A percentile compares a stretch with the other conserved stretches of the same genome.
phyloP scores from a whole-genome alignment of 2,797 vertebrate genomes.

The Mormyrus hasselquistii region DNA sequence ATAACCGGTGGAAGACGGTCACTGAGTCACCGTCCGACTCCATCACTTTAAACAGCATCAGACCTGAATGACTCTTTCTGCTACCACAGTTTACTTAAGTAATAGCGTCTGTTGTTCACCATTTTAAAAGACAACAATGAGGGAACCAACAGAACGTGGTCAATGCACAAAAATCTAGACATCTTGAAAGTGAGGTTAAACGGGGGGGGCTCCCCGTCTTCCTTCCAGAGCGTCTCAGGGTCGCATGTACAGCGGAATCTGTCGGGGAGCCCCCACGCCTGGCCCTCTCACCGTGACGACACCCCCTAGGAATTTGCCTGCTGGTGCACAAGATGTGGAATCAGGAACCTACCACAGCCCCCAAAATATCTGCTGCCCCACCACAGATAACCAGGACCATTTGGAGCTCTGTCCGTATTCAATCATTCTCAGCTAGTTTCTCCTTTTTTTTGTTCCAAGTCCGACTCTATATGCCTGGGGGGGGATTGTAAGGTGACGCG shows the following conservation, averaged over 20 bases:
- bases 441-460: constrained; percentile 40
- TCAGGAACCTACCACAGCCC: constrained; percentile 13
- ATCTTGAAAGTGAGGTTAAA: neutral
- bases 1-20: neutral
- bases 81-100: neutral
- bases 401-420: constrained; percentile 56
- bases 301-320: constrained; percentile 22
- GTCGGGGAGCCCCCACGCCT: constrained; percentile 58
- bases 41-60: neutral
- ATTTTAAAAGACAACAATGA: neutral
- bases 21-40: neutral
- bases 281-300: constrained; percentile 28
- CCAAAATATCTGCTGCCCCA: constrained; percentile 6
- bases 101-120: neutral
- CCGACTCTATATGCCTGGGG: constrained; percentile 34
- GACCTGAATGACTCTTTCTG: neutral
- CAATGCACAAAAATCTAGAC: neutral
- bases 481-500: constrained; percentile 41
- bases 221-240: neutral
- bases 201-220: neutral
- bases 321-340: constrained; percentile 19
- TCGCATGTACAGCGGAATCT: constrained; percentile 34
- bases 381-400: constrained; percentile 40
- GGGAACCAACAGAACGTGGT: neutral
- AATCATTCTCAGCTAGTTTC: constrained; percentile 23